These are phyloP conservation scores for Gambusia yucatana DNA, from an alignment of 2,797 vertebrate species.

Conservation along the genomic window DNA sequence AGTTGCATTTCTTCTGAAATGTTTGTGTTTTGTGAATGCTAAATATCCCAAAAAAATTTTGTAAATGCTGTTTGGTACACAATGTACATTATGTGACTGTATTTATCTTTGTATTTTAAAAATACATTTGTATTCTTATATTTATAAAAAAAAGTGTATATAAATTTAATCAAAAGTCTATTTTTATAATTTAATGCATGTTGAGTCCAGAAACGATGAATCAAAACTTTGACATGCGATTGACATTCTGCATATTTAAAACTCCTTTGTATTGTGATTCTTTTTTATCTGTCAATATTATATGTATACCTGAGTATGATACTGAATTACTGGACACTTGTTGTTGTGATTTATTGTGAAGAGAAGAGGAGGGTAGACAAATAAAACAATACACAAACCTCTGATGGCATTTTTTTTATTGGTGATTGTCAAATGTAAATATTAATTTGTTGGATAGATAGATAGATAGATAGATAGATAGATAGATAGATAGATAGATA, in stretches of 20 bases:
- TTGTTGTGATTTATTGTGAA: constrained; percentile 65
- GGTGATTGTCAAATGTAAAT: neutral
- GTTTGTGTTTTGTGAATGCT: constrained; percentile 98
- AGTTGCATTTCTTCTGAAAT: constrained; percentile 94
- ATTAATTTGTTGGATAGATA: too few relatives aligned
- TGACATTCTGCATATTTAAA: constrained; percentile 75
- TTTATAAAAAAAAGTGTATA: constrained; percentile 92
- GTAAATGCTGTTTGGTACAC: constrained; percentile 90
- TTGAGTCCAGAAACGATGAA: constrained; percentile 77
- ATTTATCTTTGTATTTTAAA: constrained; percentile 99
- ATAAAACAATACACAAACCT: constrained; percentile 57
- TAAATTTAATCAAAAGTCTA: constrained; percentile 92
- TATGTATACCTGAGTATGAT: constrained; percentile 77
- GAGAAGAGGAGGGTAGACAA: constrained; percentile 42
- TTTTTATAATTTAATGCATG: constrained; percentile 95
- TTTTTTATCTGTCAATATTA: constrained; percentile 67
- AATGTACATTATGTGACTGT: constrained; percentile 98
- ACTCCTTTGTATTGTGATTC: constrained; percentile 74
- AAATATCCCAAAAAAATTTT: constrained; percentile 88
- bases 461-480: too few relatives aligned
- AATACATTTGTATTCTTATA: constrained; percentile 95
- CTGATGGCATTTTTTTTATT: constrained; percentile 9
- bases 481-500: too few relatives aligned
- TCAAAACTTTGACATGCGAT: constrained; percentile 78
- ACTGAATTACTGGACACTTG: constrained; percentile 66